Evolutionary conservation across 1,140 invertebrate species (phyloP).

Genomic region (Lordiphosa clarofinis): DNA sequence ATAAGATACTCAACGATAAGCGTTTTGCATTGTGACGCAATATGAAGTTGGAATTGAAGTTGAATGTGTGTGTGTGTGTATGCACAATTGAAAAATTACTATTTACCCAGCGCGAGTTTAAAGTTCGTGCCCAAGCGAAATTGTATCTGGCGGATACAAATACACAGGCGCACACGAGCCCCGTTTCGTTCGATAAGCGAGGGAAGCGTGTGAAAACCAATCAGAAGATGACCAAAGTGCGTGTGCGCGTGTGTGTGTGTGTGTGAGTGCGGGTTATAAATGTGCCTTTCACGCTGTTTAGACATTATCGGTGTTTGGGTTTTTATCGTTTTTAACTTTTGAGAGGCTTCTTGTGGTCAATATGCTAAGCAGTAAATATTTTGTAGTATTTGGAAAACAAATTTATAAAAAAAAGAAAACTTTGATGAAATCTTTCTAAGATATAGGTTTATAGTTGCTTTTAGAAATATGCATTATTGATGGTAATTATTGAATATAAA

Average conservation of each 20-base stretch:
- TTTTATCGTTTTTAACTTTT: conserved; percentile 8
- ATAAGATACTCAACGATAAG: conserved; percentile 60
- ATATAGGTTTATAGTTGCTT: too few species aligned
- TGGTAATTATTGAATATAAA: too few species aligned
- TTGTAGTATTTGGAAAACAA: too few species aligned
- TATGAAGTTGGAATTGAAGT: conserved; percentile 2
- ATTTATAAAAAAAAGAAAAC: too few species aligned
- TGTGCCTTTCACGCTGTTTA: conserved; percentile 23
- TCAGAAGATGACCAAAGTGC: conserved; percentile 35
- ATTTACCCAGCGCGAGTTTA: conserved; percentile 67
- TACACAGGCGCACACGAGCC: conserved; percentile 10
- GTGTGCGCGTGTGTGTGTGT: not conserved
- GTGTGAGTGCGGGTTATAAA: conserved; percentile 14
- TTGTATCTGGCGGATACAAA: conserved; percentile 52
- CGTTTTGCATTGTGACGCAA: conserved; percentile 71
- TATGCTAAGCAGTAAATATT: not conserved
- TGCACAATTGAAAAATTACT: conserved; percentile 64
- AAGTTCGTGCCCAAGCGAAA: conserved; percentile 55
- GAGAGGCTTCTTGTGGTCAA: conserved; percentile 2
- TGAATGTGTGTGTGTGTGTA: conserved; percentile 20
- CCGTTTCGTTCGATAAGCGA: conserved; percentile 45
- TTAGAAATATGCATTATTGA: too few species aligned
- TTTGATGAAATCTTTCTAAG: too few species aligned
- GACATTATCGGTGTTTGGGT: conserved; percentile 17
- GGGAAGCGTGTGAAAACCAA: conserved; percentile 67